These are phyloP conservation scores for Craterocephalus amniculus DNA, from an alignment of 2,797 vertebrate species.

Conservation along the genomic window DNA sequence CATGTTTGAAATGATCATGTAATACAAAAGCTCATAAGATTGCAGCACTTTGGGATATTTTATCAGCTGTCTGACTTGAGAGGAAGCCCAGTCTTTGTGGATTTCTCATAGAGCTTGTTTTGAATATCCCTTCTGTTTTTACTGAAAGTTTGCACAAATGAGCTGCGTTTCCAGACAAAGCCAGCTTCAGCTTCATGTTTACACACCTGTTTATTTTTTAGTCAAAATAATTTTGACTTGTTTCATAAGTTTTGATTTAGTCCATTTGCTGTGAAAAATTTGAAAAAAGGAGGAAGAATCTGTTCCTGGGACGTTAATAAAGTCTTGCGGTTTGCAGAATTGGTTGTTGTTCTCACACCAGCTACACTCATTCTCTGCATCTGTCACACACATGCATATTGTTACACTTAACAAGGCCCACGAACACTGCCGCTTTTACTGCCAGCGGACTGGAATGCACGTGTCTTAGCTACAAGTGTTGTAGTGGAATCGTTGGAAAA, in stretches of 20 bases:
- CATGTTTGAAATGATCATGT: neutral
- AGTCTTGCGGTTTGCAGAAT: slow-evolving; percentile 41
- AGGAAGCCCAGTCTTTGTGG: neutral
- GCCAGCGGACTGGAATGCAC: slow-evolving; percentile 5
- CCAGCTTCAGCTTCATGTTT: slow-evolving; percentile 2
- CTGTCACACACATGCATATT: slow-evolving; percentile 22
- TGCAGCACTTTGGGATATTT: neutral
- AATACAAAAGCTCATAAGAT: neutral
- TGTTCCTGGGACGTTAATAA: slow-evolving; percentile 42
- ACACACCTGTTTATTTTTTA: neutral
- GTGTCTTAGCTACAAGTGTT: slow-evolving; percentile 19
- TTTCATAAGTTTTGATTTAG: slow-evolving; percentile 53
- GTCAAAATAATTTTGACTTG: slow-evolving; percentile 49
- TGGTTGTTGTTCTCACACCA: slow-evolving; percentile 48
- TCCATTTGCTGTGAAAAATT: slow-evolving; percentile 42
- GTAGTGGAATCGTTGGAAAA: slow-evolving; percentile 9
- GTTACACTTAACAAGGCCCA: slow-evolving; percentile 8
- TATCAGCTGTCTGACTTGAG: neutral
- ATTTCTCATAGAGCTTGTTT: neutral
- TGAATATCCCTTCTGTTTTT: neutral
- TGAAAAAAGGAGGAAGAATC: slow-evolving; percentile 30
- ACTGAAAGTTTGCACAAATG: neutral
- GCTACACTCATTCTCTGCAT: slow-evolving; percentile 28
- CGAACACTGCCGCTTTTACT: slow-evolving; percentile 21
- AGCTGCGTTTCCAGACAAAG: neutral